Conservation (phyloP, 2,888 invertebrate genomes). For the Drosophila anomalipes region DNA sequence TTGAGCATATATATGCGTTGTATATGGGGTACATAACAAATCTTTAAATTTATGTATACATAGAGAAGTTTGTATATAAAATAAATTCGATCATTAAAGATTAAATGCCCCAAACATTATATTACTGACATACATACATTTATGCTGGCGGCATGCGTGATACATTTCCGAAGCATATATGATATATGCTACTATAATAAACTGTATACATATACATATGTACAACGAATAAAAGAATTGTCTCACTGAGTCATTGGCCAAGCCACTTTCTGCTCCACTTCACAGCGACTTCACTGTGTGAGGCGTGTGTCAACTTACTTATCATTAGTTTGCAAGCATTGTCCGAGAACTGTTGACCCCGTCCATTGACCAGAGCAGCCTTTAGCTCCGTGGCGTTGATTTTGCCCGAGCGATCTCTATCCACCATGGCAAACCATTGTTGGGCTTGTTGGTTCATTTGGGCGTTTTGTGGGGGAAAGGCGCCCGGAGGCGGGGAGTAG, state of each 20-base stretch:
- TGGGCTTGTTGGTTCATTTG: slow-evolving; percentile 90
- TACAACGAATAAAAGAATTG: neutral
- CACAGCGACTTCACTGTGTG: neutral
- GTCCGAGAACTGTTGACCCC: slow-evolving; percentile 90
- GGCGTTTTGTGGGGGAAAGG: slow-evolving; percentile 85
- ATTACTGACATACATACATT: neutral
- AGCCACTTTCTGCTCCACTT: slow-evolving; percentile 12
- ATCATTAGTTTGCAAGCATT: slow-evolving; percentile 95
- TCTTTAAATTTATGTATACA: slow-evolving; percentile 9
- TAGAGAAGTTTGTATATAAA: neutral
- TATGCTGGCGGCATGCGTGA: neutral
- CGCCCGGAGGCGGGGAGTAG: slow-evolving; percentile 83
- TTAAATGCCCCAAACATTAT: neutral
- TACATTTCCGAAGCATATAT: neutral
- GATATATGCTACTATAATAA: neutral
- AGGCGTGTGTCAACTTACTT: slow-evolving; percentile 72
- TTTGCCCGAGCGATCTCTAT: slow-evolving; percentile 92
- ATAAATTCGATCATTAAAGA: neutral
- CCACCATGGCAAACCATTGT: slow-evolving; percentile 94
- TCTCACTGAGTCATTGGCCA: slow-evolving; percentile 36
- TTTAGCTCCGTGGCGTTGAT: slow-evolving; percentile 92
- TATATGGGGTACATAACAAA: slow-evolving; percentile 17
- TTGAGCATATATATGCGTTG: neutral
- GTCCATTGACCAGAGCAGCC: slow-evolving; percentile 93
- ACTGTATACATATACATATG: neutral